These are phyloP conservation scores for Cyprinodon tularosa DNA, from an alignment of 2,113 vertebrate species.

Conservation along the genomic window DNA sequence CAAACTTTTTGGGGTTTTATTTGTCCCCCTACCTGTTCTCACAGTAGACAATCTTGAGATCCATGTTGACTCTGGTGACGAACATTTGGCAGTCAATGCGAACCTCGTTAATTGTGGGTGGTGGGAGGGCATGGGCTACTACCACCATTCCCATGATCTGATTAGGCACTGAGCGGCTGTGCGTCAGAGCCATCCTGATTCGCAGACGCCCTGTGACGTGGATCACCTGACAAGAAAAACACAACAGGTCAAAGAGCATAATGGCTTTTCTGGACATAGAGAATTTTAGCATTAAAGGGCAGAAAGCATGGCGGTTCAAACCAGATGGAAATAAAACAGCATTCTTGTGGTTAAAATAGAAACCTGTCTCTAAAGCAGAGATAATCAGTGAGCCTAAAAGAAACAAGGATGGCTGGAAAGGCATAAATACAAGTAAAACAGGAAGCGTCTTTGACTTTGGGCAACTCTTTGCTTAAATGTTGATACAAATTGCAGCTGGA, in stretches of 20 bases:
- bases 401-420: too few relatives aligned
- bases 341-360: too few relatives aligned
- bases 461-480: too few relatives aligned
- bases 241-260: not conserved
- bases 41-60: slow-evolving; percentile 99
- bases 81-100: slow-evolving; percentile 99
- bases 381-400: too few relatives aligned
- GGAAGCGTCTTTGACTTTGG: too few relatives aligned
- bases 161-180: slow-evolving; percentile 90
- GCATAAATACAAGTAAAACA: too few relatives aligned
- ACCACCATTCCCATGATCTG: slow-evolving; percentile 99
- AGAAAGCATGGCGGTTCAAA: too few relatives aligned
- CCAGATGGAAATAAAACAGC: too few relatives aligned
- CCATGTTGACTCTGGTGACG: slow-evolving; percentile 98
- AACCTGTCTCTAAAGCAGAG: too few relatives aligned
- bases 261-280: not conserved
- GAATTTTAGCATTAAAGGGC: too few relatives aligned
- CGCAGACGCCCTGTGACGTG: slow-evolving; percentile 95
- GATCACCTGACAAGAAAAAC: slow-evolving; percentile 87
- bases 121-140: slow-evolving; percentile 94
- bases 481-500: too few relatives aligned
- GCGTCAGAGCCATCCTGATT: slow-evolving; percentile 92
- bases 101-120: slow-evolving; percentile 99
- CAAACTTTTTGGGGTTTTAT: too few relatives aligned
- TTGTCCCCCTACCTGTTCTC: slow-evolving; percentile 89